A percentile compares a stretch with the other conserved stretches of the same genome.
Evolutionary conservation across 2,888 invertebrate genomes (phyloP).

Genomic region (Hyles lineata): DNA sequence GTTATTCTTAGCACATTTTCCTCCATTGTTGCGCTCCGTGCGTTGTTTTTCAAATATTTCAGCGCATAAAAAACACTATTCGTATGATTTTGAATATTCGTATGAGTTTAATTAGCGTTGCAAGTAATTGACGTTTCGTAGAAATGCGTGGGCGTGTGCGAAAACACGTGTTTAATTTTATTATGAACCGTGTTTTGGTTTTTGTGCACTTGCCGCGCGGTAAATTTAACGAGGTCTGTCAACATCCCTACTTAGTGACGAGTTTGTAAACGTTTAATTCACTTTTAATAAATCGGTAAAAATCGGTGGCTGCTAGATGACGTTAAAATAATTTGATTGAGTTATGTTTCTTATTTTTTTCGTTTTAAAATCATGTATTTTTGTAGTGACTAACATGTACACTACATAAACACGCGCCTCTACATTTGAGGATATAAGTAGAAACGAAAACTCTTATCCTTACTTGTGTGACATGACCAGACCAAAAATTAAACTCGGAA

Average conservation of each 20-base stretch:
- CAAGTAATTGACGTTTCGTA: conserved; percentile 29
- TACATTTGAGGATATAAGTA: too few species aligned
- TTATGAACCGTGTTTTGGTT: conserved; percentile 15
- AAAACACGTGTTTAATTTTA: conserved; percentile 22
- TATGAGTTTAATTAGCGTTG: conserved; percentile 29
- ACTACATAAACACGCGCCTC: too few species aligned
- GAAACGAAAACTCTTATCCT: too few species aligned
- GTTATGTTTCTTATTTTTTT: too few species aligned
- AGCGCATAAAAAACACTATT: conserved; percentile 7
- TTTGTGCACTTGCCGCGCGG: neutral
- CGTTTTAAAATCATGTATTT: too few species aligned
- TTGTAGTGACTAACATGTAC: too few species aligned
- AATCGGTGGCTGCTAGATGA: neutral
- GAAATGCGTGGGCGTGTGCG: conserved; percentile 30
- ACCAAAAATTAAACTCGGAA: too few species aligned
- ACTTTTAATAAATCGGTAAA: neutral
- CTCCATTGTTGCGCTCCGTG: conserved; percentile 3
- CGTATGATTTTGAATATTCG: conserved; percentile 5
- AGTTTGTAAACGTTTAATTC: neutral
- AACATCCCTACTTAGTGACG: neutral
- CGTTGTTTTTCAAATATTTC: conserved; percentile 6
- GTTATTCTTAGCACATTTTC: neutral
- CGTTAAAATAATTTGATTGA: too few species aligned
- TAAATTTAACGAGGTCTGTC: neutral
- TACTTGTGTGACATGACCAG: too few species aligned